These are phyloP conservation scores for Brachystomella parvula DNA, from an alignment of 1,140 invertebrate genomes.

Conservation along the genomic window DNA sequence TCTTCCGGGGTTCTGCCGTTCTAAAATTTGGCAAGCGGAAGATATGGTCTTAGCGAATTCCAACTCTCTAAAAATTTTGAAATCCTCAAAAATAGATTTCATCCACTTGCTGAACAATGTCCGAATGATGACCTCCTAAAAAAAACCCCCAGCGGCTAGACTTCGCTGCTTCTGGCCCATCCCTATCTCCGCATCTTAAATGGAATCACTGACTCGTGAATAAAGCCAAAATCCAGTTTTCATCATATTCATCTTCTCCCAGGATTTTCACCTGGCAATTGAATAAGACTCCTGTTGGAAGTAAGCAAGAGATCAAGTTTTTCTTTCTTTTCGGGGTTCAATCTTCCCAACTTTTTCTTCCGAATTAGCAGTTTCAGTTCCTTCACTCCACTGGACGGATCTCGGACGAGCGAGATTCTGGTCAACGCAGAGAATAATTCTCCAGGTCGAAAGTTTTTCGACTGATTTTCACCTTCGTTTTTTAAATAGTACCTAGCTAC, in stretches of 20 bases:
- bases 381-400: too few relatives aligned
- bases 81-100: background rate
- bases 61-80: too few relatives aligned
- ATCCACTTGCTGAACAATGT: background rate
- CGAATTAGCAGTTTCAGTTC: too few relatives aligned
- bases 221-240: constrained; percentile 2
- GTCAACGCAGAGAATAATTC: background rate
- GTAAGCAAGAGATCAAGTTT: background rate
- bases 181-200: background rate
- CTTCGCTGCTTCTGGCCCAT: background rate
- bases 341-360: too few relatives aligned
- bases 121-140: background rate
- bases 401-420: too few relatives aligned
- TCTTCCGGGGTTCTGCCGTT: too few relatives aligned
- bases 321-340: background rate
- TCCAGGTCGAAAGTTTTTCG: background rate
- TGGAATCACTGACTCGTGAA: constrained; percentile 1
- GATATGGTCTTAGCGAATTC: too few relatives aligned
- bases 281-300: background rate
- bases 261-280: background rate
- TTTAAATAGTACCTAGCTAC: background rate
- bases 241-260: background rate
- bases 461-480: background rate
- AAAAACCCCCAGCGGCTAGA: background rate
- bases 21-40: too few relatives aligned